Evolutionary conservation across 1,140 invertebrate species (phyloP).

Genomic region (Trichomalopsis sarcophagae): DNA sequence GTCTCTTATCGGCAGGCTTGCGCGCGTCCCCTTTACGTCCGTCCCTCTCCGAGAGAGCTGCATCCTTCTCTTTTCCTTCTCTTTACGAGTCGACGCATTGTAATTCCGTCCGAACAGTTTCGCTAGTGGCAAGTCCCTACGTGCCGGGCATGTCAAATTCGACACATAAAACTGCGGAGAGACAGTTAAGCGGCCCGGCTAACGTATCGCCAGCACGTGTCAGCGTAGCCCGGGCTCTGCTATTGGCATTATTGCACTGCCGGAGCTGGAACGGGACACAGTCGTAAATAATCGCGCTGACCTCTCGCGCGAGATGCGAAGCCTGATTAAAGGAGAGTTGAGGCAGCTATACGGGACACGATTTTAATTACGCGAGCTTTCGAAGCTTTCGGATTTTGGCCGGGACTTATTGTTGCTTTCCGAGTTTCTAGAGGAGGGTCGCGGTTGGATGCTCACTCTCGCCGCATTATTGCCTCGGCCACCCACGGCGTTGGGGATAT

Average conservation of each 20-base stretch:
- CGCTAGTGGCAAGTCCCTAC: constrained; percentile 73
- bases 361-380: constrained; percentile 17
- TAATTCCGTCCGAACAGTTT: constrained; percentile 74
- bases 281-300: constrained; percentile 44
- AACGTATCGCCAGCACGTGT: constrained; percentile 74
- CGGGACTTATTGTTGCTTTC: neutral
- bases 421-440: neutral
- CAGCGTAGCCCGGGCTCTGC: constrained; percentile 53
- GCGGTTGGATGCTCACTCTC: neutral
- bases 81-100: constrained; percentile 68
- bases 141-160: constrained; percentile 73
- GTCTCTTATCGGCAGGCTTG: constrained; percentile 49
- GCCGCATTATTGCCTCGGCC: neutral
- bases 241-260: constrained; percentile 48
- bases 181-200: constrained; percentile 66
- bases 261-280: neutral
- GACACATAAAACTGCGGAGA: constrained; percentile 72
- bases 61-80: constrained; percentile 59
- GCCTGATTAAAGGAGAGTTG: constrained; percentile 16
- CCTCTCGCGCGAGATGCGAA: neutral
- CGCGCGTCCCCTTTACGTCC: neutral
- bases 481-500: neutral
- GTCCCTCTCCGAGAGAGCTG: constrained; percentile 35
- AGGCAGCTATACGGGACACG: neutral
- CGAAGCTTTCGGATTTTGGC: neutral